Evolutionary conservation across 30 jellyfish, hydroid and myxozoan genomes (phyloP).

Genomic region (Chironex yamaguchii): DNA sequence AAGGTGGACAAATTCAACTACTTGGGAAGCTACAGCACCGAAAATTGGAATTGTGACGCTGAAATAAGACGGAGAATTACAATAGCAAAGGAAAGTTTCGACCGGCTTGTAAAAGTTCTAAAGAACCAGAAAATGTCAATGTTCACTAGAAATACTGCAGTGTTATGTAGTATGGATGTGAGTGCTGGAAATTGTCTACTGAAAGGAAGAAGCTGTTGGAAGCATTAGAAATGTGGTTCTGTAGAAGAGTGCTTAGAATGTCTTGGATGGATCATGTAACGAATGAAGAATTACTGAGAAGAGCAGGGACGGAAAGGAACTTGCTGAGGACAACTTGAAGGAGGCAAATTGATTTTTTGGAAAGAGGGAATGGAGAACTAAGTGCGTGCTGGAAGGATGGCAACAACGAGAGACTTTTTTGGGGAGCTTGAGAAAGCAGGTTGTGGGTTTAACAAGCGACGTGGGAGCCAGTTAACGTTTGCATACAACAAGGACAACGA

Average conservation of each 20-base stretch:
- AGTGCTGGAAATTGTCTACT: background rate
- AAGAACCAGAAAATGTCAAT: background rate
- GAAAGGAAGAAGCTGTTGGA: background rate
- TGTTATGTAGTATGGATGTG: conserved; percentile 5
- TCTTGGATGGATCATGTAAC: background rate
- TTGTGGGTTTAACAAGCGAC: too few species aligned
- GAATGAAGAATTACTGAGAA: background rate
- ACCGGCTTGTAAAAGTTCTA: too few species aligned
- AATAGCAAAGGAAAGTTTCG: background rate
- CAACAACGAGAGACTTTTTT: too few species aligned
- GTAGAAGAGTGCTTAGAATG: background rate
- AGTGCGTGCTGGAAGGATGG: too few species aligned
- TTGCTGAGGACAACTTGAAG: background rate
- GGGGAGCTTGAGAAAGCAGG: too few species aligned
- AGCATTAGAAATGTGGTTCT: conserved; percentile 9
- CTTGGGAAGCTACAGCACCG: conserved; percentile 3
- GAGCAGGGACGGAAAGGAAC: background rate
- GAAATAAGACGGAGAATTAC: background rate
- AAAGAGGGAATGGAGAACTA: too few species aligned
- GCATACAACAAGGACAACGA: too few species aligned
- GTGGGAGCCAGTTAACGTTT: too few species aligned
- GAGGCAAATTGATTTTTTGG: too few species aligned
- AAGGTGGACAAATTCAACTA: conserved; percentile 1
- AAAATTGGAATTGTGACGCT: background rate
- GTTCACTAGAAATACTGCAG: background rate